Base-by-base conservation (phyloP, 2,888 invertebrate genomes). In the Coelogynopora nodosa region DNA sequence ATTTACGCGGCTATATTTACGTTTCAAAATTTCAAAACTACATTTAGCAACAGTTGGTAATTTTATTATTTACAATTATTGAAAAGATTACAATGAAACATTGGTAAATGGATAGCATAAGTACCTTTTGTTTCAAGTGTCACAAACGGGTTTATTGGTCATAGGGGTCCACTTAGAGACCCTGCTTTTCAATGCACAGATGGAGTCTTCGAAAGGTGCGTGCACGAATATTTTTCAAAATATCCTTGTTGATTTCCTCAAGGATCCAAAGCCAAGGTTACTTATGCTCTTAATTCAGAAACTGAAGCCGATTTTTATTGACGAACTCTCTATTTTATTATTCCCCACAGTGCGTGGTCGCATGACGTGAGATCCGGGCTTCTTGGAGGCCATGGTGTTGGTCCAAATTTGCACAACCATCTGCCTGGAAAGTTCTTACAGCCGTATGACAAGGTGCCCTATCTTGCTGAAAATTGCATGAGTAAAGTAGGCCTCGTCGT, bases 1-100 rank as follows among this genome's bases (percentile, higher is more conserved):
- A n/a, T n/a, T n/a, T n/a, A n/a, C n/a, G n/a, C n/a, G n/a, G n/a
- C n/a, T n/a, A n/a, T n/a, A n/a, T n/a, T n/a, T n/a, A n/a, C n/a
- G n/a, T n/a, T n/a, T n/a, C n/a, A n/a, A n/a, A n/a, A n/a, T 74
- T 74, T 74, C 23, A 74, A 74, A 74, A 74, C 23, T 13, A 74
- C 23, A 13, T 74, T 74, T 74, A 13, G 74, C 5, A 74, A 74
- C 23, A 74, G 23, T 74, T 74, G 74, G 74, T 74, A 74, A 74
- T 74, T 74, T 74, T 74, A 74, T 74, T 74, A 74, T 74, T 74
- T 74, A 74, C 74, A 74, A 74, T 74, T 74, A 74, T 74, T 26
- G 74, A 74, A 74, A 74, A 74, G 74, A 74, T 74, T 74, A 26
- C 74, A 74, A 74, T 13, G 74, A 74, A 74, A 74, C 74, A 74